phyloP scores from a whole-genome alignment of 1,140 invertebrate genomes.

The Heliconius himera region DNA sequence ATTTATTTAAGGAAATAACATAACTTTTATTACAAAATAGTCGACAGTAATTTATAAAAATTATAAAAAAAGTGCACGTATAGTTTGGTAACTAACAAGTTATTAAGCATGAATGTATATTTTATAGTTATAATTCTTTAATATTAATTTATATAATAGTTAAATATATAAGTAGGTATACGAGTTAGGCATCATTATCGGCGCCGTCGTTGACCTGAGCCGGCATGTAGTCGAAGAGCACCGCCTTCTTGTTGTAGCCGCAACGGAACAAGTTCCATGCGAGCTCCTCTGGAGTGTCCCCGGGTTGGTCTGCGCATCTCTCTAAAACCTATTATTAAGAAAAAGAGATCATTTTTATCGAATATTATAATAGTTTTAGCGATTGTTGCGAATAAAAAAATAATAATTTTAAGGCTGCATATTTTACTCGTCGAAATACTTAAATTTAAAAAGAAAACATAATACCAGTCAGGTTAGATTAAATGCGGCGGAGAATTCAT shows the following conservation, averaged over 20 bases:
- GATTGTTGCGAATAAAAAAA: too few relatives aligned
- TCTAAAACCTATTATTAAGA: constrained; percentile 55
- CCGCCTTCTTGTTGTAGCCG: constrained; percentile 66
- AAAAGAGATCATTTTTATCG: not conserved
- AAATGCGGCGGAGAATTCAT: too few relatives aligned
- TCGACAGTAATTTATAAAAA: not conserved
- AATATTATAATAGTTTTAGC: too few relatives aligned
- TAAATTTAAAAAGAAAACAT: too few relatives aligned
- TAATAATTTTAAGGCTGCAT: too few relatives aligned
- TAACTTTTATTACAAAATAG: constrained; percentile 13
- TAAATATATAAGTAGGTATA: not conserved
- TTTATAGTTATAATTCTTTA: not conserved
- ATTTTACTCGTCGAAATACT: too few relatives aligned
- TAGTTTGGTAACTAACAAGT: not conserved
- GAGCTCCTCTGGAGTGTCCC: constrained; percentile 63
- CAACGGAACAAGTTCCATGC: constrained; percentile 74
- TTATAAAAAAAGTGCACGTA: not conserved
- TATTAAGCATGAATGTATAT: not conserved
- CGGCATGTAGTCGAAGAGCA: constrained; percentile 61
- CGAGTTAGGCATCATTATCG: not conserved
- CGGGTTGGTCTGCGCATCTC: constrained; percentile 58
- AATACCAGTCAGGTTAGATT: too few relatives aligned
- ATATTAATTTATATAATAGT: not conserved
- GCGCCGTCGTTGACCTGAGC: constrained; percentile 26
- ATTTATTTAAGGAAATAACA: not conserved